Base-by-base conservation (phyloP, 2,888 invertebrate genomes). In the Hydraecia micacea region DNA sequence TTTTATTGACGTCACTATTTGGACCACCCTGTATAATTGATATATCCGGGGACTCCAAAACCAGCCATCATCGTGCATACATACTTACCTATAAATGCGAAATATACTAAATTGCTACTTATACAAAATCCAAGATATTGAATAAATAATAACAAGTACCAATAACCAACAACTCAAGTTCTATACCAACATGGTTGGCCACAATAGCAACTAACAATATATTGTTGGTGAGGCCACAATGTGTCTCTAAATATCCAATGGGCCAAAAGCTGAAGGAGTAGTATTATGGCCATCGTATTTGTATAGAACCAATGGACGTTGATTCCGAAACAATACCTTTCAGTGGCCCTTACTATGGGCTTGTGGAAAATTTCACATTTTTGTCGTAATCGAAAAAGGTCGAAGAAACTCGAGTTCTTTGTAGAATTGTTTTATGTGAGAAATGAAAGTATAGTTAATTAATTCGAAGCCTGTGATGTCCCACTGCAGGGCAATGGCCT, bases 301-400 rank as follows among this genome's bases (percentile, higher is more conserved):
- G 86, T 85, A 79, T 84, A 88, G 84, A 77, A 72, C 75, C 81
- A 80, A 88, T 82, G 77, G 87, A 87, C 87, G 85, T 88, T 87
- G 86, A 88, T 86, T 87, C 80, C 52, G 78, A 86, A 79, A 87
- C 85, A 88, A 88, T 87, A 87, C 85, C 87, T 90, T 86, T 83
- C 75, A 65, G 55, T 49, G 13, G 13, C 67, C 73, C 85, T 36
- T 90, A 90, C 90, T 79, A 85, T 13, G 18, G 39, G 13, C 1
- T 32, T 7, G 1, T 74, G 36, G 13, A 6, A 70, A 71, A 63
- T 75, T 13, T 46, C 46, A 46, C 11, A 42, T 46, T 46, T 42
- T 46, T 46, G 13, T 46, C 13, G 46, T 4, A 46, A 46, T 42
- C 42, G 13, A 13, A 42, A 42, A 42, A 42, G 2, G 3, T 42